Conservation (phyloP, 2,797 vertebrate genomes). For the Schizopygopsis malacanthus region DNA sequence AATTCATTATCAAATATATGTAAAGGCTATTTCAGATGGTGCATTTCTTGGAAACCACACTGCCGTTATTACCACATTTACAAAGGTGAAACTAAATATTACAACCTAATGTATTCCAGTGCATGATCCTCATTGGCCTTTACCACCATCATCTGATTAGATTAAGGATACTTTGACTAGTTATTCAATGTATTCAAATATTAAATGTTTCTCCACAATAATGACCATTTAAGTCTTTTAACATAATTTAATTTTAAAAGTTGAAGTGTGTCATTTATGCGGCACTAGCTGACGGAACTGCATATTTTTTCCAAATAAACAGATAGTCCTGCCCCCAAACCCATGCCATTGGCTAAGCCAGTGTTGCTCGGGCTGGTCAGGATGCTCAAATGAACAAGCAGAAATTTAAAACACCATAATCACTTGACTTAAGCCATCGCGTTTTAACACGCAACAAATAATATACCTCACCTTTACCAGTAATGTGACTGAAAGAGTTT, state of each 20-base stretch:
- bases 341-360: neutral
- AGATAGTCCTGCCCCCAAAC: neutral
- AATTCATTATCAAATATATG: constrained; percentile 34
- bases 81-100: constrained; percentile 19
- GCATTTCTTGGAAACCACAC: constrained; percentile 10
- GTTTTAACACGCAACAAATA: neutral
- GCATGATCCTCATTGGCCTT: constrained; percentile 33
- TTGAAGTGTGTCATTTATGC: neutral
- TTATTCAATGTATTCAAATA: constrained; percentile 12
- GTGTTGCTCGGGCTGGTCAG: neutral
- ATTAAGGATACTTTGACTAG: constrained; percentile 24
- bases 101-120: constrained; percentile 32
- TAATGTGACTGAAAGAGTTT: neutral
- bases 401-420: neutral
- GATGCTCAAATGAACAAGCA: neutral
- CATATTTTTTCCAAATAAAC: neutral
- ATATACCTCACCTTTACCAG: neutral
- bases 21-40: constrained; percentile 19
- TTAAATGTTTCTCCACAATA: neutral
- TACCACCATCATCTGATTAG: neutral
- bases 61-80: constrained; percentile 17
- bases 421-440: neutral
- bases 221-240: neutral
- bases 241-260: constrained; percentile 8
- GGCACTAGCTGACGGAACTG: neutral